Base-by-base conservation (phyloP, 1,140 invertebrate species). In the Lepidotrigona ventralis region DNA sequence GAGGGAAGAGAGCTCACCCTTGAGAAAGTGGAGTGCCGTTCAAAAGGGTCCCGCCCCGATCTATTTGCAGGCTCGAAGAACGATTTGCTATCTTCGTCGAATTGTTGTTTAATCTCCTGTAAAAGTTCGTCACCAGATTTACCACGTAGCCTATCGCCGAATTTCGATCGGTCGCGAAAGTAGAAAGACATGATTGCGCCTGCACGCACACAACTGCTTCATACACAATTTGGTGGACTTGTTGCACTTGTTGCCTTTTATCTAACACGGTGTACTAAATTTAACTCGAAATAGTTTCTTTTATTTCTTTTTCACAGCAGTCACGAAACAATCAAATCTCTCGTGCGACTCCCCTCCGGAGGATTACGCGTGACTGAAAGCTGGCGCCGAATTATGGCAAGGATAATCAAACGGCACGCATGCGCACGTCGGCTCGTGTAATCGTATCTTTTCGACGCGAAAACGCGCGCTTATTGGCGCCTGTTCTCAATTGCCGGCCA, bases 81-180 rank as follows among this genome's bases (percentile, higher is more conserved):
- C 0, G 90, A 87, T n/a, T 93, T 90, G 68, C 81, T 88, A 33
- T 94, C 92, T 17, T 94, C 91, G 75, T 93, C 92, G 66, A 95
- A 92, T 53, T 93, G 90, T 81, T 94, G 91, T 80, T 92, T 93
- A n/a, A 94, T 86, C 60, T 94, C 91, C 76, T 94, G 88, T 51
- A 95, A 80, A 71, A 94, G 85, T 81, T 94, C 93, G 81, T 94
- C 93, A 6, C 92, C 90, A 39, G 92, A 91, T 83, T 93, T 94
- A 6, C 92, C 93, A 1, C 93, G 90, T 33, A 93, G 81, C 58
- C 90, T 91, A 29, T 94, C 93, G 85, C 92, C 89, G 74, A 94
- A 92, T 85, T 88, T 93, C 73, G 93, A 92, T 80, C 91, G 92
- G 46, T 95, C 93, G 72, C 93, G 93, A 83, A 94, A 94, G 69